A percentile compares a stretch with the other conserved stretches of the same genome.
Evolutionary conservation across 2,888 invertebrate genomes (phyloP).

Genomic region (Cyclophora albipunctata): DNA sequence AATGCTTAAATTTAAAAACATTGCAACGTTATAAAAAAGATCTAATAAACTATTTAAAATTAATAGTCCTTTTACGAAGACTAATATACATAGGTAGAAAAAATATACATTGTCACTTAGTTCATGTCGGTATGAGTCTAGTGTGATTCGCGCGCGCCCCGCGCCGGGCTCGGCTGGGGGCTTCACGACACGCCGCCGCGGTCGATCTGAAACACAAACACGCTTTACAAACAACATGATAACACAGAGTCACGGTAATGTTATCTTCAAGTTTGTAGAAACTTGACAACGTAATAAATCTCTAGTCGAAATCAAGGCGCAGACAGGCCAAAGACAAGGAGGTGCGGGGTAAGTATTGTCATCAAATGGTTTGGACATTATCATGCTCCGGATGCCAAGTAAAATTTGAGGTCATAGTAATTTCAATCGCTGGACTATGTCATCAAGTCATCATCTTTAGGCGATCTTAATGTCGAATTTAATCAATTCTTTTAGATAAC

Average conservation of each 20-base stretch:
- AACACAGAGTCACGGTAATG: background rate
- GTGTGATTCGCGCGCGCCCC: slow-evolving; percentile 9
- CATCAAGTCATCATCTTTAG: too few species aligned
- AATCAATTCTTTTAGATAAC: too few species aligned
- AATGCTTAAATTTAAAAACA: slow-evolving; percentile 43
- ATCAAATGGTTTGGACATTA: too few species aligned
- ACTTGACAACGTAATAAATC: background rate
- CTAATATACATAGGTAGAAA: slow-evolving; percentile 67
- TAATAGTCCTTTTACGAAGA: slow-evolving; percentile 42
- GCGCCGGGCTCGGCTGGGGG: background rate
- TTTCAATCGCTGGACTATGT: too few species aligned
- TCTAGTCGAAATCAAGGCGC: background rate
- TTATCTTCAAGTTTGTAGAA: background rate
- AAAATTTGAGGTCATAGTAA: too few species aligned
- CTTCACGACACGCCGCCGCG: too few species aligned
- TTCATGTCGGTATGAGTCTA: slow-evolving; percentile 28
- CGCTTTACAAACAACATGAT: slow-evolving; percentile 5
- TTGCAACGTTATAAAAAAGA: slow-evolving; percentile 52
- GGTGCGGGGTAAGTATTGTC: too few species aligned
- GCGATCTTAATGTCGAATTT: too few species aligned
- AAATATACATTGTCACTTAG: slow-evolving; percentile 66
- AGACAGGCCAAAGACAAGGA: slow-evolving; percentile 3
- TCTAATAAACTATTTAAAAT: slow-evolving; percentile 26
- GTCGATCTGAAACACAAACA: slow-evolving; percentile 4
- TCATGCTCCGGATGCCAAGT: too few species aligned